Conservation (phyloP, 2,888 invertebrate species). For the Synergus umbraculus region DNA sequence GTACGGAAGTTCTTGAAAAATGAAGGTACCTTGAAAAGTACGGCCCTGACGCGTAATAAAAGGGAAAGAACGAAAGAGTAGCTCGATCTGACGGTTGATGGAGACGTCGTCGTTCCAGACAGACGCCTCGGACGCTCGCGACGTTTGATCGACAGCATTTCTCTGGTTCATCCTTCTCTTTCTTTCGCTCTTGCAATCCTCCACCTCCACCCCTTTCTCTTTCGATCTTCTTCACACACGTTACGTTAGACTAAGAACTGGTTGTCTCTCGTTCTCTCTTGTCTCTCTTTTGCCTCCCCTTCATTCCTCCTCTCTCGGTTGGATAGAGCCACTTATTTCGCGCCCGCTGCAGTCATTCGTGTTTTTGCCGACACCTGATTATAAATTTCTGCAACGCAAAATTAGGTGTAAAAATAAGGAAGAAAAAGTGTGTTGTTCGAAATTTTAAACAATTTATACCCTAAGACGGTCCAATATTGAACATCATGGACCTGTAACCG, state of each 20-base stretch:
- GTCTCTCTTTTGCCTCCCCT: conserved; percentile 12
- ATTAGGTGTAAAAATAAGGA: too few relatives aligned
- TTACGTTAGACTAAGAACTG: conserved; percentile 7
- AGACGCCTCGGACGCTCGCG: conserved; percentile 55
- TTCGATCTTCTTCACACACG: conserved; percentile 6
- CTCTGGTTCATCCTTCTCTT: conserved; percentile 41
- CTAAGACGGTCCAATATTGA: neutral
- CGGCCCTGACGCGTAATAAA: conserved; percentile 27
- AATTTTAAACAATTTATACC: neutral
- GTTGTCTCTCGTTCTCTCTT: neutral
- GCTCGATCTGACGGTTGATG: conserved; percentile 49
- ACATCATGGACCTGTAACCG: neutral
- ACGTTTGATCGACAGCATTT: conserved; percentile 57
- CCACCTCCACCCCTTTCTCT: conserved; percentile 40
- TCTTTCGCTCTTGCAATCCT: conserved; percentile 43
- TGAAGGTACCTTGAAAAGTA: neutral
- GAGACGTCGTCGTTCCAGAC: conserved; percentile 57
- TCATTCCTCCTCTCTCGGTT: neutral
- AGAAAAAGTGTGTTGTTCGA: neutral
- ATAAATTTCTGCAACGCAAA: neutral
- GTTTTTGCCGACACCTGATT: conserved; percentile 20
- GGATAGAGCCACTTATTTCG: conserved; percentile 8
- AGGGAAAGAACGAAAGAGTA: conserved; percentile 28
- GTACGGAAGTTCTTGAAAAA: neutral
- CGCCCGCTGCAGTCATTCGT: conserved; percentile 18